These are phyloP conservation scores for Lampris incognitus DNA, from an alignment of 2,113 vertebrate species.

Conservation along the genomic window DNA sequence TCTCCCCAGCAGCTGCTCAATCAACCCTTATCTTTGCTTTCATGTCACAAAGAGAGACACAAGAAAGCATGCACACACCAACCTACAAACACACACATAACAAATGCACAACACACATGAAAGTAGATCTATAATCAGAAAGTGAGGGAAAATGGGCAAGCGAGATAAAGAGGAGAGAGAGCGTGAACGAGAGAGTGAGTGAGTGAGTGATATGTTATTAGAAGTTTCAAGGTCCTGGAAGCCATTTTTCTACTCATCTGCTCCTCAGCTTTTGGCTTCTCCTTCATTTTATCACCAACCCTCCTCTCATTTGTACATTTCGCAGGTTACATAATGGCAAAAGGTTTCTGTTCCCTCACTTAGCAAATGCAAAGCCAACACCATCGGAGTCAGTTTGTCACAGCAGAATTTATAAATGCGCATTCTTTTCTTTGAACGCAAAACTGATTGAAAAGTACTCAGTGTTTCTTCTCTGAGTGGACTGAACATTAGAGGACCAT, in stretches of 20 bases:
- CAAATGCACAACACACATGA: slow-evolving; percentile 18
- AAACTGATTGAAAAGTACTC: background rate
- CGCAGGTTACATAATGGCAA: background rate
- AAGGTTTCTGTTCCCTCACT: background rate
- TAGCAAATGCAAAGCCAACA: background rate
- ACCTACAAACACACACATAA: slow-evolving; percentile 1
- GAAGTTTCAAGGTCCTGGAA: slow-evolving; percentile 24
- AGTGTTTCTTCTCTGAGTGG: slow-evolving; percentile 41
- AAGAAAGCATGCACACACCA: slow-evolving; percentile 5
- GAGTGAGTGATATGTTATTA: slow-evolving; percentile 42
- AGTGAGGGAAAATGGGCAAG: background rate
- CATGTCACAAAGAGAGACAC: slow-evolving; percentile 67
- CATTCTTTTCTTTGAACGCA: background rate
- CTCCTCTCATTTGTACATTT: slow-evolving; percentile 11
- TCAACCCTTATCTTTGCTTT: slow-evolving; percentile 80
- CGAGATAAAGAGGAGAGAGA: background rate
- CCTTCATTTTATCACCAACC: slow-evolving; percentile 4
- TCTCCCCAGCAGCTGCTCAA: slow-evolving; percentile 76
- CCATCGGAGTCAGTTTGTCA: background rate
- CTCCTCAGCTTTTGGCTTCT: background rate
- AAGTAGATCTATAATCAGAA: slow-evolving; percentile 54
- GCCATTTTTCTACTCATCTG: background rate
- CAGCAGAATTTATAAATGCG: background rate
- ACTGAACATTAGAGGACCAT: background rate
- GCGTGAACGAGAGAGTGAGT: background rate